Evolutionary conservation across 2,113 vertebrate species (phyloP).

Genomic region (Malurus alboscapulatus): DNA sequence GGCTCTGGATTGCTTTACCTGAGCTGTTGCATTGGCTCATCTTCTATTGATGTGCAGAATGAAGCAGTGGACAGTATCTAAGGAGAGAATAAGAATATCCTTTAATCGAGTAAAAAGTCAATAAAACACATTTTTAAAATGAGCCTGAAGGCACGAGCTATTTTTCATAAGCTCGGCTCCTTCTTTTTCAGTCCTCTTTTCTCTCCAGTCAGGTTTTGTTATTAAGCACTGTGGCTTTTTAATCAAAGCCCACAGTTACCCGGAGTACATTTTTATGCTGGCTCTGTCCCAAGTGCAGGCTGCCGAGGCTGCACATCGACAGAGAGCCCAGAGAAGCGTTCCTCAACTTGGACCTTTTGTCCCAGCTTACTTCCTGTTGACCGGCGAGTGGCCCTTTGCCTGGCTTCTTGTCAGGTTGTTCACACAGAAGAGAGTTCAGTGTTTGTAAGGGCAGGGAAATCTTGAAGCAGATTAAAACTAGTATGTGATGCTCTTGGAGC

Average conservation of each 20-base stretch:
- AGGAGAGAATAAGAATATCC: constrained; percentile 35
- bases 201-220: constrained; percentile 43
- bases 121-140: constrained; percentile 43
- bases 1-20: background rate
- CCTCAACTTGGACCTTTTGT: constrained; percentile 85
- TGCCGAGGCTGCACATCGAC: constrained; percentile 74
- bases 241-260: constrained; percentile 58
- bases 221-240: constrained; percentile 56
- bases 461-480: constrained; percentile 58
- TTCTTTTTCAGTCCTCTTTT: background rate
- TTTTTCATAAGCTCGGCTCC: constrained; percentile 21
- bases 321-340: constrained; percentile 75
- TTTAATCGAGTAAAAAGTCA: constrained; percentile 47
- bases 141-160: background rate
- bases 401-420: constrained; percentile 67
- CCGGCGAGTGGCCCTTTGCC: constrained; percentile 67
- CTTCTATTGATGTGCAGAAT: background rate
- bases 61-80: background rate
- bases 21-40: background rate
- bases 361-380: constrained; percentile 82
- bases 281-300: constrained; percentile 65
- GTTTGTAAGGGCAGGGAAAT: constrained; percentile 47
- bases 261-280: constrained; percentile 61
- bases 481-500: constrained; percentile 21
- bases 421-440: constrained; percentile 63